Percentiles rank a stretch among this genome's conserved stretches.
Evolutionary conservation across 2,797 vertebrate species (phyloP).

Genomic region (Eleutherodactylus coqui): DNA sequence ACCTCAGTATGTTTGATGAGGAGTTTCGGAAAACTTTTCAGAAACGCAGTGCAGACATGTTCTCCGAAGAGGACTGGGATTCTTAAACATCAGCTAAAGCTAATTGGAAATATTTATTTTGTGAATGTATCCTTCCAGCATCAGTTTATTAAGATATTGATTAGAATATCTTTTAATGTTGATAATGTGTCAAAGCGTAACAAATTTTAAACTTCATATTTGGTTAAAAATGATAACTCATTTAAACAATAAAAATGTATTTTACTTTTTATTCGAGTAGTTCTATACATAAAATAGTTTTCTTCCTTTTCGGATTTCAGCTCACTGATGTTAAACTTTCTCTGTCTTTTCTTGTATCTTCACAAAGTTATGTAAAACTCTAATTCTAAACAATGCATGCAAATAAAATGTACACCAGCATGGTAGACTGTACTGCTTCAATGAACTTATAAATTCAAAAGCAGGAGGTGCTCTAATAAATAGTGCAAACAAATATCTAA

Average conservation of each 20-base stretch:
- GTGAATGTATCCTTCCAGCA: not conserved
- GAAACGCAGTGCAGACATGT: conserved; percentile 68
- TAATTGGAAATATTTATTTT: conserved; percentile 7
- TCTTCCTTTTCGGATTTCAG: not conserved
- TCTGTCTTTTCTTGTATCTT: too few relatives aligned
- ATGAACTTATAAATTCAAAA: too few relatives aligned
- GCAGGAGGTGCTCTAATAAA: too few relatives aligned
- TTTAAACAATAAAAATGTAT: not conserved
- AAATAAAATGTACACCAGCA: too few relatives aligned
- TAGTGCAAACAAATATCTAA: too few relatives aligned
- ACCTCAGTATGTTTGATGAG: conserved; percentile 88
- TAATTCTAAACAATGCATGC: too few relatives aligned
- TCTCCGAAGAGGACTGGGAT: conserved; percentile 73
- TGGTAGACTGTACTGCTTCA: too few relatives aligned
- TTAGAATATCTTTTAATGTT: not conserved
- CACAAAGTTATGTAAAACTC: too few relatives aligned
- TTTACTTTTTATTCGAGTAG: not conserved
- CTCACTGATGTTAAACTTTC: not conserved
- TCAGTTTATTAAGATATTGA: not conserved
- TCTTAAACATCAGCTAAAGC: conserved; percentile 18
- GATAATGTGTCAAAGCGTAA: not conserved
- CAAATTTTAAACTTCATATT: not conserved
- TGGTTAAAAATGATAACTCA: not conserved
- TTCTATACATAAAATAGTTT: not conserved
- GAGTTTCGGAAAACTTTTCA: conserved; percentile 84